Evolutionary conservation across 1,140 invertebrate genomes (phyloP).

Genomic region (Formica exsecta): DNA sequence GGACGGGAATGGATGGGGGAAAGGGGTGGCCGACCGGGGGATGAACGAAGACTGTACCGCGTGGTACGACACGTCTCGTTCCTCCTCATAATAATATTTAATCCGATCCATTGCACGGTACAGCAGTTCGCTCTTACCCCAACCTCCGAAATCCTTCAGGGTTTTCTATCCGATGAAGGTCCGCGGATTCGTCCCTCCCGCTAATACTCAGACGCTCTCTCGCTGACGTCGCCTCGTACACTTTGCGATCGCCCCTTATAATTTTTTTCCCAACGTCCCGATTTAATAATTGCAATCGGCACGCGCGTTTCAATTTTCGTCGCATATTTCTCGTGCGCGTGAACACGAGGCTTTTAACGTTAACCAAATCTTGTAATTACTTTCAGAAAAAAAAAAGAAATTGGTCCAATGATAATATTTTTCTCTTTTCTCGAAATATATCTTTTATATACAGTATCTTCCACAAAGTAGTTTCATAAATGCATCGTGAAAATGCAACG

Average conservation of each 20-base stretch:
- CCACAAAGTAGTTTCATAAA: not conserved
- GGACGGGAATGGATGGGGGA: not conserved
- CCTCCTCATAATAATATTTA: constrained; percentile 85
- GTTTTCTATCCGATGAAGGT: constrained; percentile 67
- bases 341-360: not conserved
- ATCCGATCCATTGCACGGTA: constrained; percentile 84
- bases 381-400: not conserved
- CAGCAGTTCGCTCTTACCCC: constrained; percentile 84
- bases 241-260: not conserved
- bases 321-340: not conserved
- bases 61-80: constrained; percentile 80
- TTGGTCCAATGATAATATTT: not conserved
- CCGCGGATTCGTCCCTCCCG: constrained; percentile 66
- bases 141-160: constrained; percentile 79
- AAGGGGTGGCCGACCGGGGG: constrained; percentile 57
- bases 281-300: constrained; percentile 5
- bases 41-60: constrained; percentile 68
- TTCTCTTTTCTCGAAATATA: not conserved
- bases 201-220: constrained; percentile 42
- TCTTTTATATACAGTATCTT: not conserved
- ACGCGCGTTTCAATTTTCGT: not conserved
- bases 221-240: not conserved
- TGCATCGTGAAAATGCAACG: not conserved
- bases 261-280: not conserved
- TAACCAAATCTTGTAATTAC: constrained; percentile 19